Evolutionary conservation across 2,888 invertebrate genomes (phyloP).

Genomic region (Lamproptera curius): DNA sequence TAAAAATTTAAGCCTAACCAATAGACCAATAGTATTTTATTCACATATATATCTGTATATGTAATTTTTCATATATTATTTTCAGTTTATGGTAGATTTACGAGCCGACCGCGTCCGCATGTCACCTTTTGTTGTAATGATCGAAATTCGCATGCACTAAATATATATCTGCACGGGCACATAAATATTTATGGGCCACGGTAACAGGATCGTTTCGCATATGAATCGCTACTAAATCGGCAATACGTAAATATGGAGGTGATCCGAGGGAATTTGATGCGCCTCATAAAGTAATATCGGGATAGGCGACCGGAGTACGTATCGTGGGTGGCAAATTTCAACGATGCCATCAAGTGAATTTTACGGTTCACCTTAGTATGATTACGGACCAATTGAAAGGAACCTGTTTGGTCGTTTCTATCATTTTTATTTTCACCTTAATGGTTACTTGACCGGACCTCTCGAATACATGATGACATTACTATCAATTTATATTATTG

Average conservation of each 20-base stretch:
- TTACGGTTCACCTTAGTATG: conserved; percentile 15
- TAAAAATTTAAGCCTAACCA: neutral
- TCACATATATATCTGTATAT: neutral
- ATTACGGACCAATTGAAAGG: conserved; percentile 16
- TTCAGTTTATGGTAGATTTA: no score
- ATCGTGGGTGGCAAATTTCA: conserved; percentile 15
- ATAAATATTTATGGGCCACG: conserved; percentile 47
- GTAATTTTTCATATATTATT: no score
- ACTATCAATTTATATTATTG: no score
- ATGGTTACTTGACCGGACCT: no score
- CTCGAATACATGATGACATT: neutral
- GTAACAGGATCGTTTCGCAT: conserved; percentile 37
- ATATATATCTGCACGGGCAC: conserved; percentile 24
- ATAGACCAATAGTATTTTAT: neutral
- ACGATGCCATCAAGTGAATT: conserved; percentile 15
- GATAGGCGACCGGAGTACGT: conserved; percentile 11
- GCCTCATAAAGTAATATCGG: conserved; percentile 14
- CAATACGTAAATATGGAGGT: conserved; percentile 45
- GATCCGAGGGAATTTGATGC: conserved; percentile 20
- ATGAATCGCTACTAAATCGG: conserved; percentile 36
- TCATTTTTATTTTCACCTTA: neutral
- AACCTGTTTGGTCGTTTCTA: conserved; percentile 7
- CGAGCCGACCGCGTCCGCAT: conserved; percentile 7
- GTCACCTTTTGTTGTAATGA: conserved; percentile 1
- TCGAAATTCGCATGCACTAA: conserved; percentile 24